Conservation (phyloP, 2,113 vertebrate species). For the Corydoras sp. region DNA sequence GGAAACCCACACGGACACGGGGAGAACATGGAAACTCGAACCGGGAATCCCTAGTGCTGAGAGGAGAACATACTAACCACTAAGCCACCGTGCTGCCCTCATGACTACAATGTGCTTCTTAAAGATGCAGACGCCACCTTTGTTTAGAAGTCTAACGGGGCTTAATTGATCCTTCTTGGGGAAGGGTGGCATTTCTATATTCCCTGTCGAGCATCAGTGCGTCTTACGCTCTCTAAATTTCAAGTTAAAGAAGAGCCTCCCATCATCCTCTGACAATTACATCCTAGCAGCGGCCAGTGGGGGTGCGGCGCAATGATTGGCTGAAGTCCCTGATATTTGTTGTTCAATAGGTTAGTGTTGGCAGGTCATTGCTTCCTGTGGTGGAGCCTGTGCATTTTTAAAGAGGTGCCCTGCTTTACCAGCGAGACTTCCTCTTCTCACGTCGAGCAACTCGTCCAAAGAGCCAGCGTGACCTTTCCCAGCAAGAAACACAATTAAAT, state of each 20-base stretch:
- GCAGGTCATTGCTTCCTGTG: slow-evolving; percentile 57
- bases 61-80: no score
- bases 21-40: no score
- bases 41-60: no score
- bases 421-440: slow-evolving; percentile 57
- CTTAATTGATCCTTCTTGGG: not conserved
- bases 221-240: slow-evolving; percentile 2
- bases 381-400: slow-evolving; percentile 63
- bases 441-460: slow-evolving; percentile 59
- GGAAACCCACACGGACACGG: no score
- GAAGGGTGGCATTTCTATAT: not conserved
- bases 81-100: no score
- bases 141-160: not conserved
- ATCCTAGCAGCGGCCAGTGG: slow-evolving; percentile 30
- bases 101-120: no score
- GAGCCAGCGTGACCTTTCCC: slow-evolving; percentile 66
- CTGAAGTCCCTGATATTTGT: slow-evolving; percentile 66
- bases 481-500: slow-evolving; percentile 75
- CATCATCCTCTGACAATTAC: slow-evolving; percentile 17
- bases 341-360: slow-evolving; percentile 64
- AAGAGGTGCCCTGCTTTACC: slow-evolving; percentile 60
- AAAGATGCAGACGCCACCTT: no score
- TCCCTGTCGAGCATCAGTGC: not conserved
- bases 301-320: slow-evolving; percentile 49
- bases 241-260: slow-evolving; percentile 10